Conservation (phyloP, 2,888 invertebrate genomes). For the Aphidius colemani region DNA sequence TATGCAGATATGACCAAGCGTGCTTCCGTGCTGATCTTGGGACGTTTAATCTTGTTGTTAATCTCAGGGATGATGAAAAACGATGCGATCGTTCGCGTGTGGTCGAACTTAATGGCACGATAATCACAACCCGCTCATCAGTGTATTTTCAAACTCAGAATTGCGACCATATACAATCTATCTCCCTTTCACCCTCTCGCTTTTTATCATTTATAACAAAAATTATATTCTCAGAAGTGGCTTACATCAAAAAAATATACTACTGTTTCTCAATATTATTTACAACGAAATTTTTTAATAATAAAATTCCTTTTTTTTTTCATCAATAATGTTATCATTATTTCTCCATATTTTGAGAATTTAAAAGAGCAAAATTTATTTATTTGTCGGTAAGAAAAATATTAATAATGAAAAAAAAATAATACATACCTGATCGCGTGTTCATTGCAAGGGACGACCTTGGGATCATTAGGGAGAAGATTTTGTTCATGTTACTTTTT, state of each 20-base stretch:
- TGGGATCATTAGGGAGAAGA: slow-evolving; percentile 40
- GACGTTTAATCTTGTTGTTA: slow-evolving; percentile 27
- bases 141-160: not conserved
- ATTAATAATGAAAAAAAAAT: slow-evolving; percentile 16
- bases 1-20: not conserved
- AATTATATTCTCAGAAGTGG: not conserved
- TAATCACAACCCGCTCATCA: slow-evolving; percentile 30
- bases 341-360: not conserved
- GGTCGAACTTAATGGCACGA: slow-evolving; percentile 36
- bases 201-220: not conserved
- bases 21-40: slow-evolving; percentile 5
- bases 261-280: too few relatives aligned
- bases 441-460: slow-evolving; percentile 40
- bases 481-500: slow-evolving; percentile 17
- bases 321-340: not conserved
- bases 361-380: too few relatives aligned
- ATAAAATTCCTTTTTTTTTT: not conserved
- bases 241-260: too few relatives aligned
- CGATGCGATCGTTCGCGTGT: slow-evolving; percentile 37
- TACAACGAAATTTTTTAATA: too few relatives aligned
- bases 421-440: slow-evolving; percentile 44
- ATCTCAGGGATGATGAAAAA: slow-evolving; percentile 27
- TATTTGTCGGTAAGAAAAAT: too few relatives aligned
- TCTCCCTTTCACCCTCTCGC: not conserved
- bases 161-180: not conserved